Evolutionary conservation across 2,888 invertebrate genomes (phyloP).

Genomic region (Drosophila kuntzei): DNA sequence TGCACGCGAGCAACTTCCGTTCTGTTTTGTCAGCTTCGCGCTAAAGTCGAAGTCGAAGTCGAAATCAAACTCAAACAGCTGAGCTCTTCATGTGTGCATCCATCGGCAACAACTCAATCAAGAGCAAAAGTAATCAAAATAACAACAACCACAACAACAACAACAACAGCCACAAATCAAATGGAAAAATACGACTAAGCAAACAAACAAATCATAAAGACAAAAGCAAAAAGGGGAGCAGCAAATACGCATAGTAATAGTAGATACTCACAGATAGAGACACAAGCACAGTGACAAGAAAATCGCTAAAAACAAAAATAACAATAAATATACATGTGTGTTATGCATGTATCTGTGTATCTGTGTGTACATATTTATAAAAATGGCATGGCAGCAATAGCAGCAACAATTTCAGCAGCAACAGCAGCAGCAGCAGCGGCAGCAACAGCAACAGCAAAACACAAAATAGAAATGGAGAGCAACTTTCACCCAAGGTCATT

Average conservation of each 20-base stretch:
- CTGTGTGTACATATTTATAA: slow-evolving; percentile 35
- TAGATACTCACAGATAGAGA: slow-evolving; percentile 6
- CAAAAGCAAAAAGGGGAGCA: slow-evolving; percentile 53
- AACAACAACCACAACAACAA: slow-evolving; percentile 34
- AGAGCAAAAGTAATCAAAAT: slow-evolving; percentile 75
- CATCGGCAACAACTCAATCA: slow-evolving; percentile 69
- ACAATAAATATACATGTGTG: slow-evolving; percentile 53
- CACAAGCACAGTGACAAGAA: slow-evolving; percentile 50
- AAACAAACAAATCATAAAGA: slow-evolving; percentile 67
- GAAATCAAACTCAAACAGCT: slow-evolving; percentile 7
- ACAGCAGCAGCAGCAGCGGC: slow-evolving; percentile 13
- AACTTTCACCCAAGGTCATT: slow-evolving; percentile 79
- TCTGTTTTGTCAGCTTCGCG: slow-evolving; percentile 56
- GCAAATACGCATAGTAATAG: slow-evolving; percentile 41
- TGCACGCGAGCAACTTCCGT: slow-evolving; percentile 72
- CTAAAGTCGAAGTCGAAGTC: slow-evolving; percentile 12
- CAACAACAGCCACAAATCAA: slow-evolving; percentile 38
- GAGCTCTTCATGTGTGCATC: slow-evolving; percentile 47
- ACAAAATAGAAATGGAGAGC: slow-evolving; percentile 81
- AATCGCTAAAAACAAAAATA: slow-evolving; percentile 57
- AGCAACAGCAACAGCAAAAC: slow-evolving; percentile 42
- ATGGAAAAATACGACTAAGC: slow-evolving; percentile 42
- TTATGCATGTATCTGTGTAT: slow-evolving; percentile 11
- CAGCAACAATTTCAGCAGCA: slow-evolving; percentile 37
- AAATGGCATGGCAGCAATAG: slow-evolving; percentile 60